Percentiles rank a stretch among this genome's conserved stretches.
Conservation (phyloP, 2,113 vertebrate species). For the Labrus mixtus region DNA sequence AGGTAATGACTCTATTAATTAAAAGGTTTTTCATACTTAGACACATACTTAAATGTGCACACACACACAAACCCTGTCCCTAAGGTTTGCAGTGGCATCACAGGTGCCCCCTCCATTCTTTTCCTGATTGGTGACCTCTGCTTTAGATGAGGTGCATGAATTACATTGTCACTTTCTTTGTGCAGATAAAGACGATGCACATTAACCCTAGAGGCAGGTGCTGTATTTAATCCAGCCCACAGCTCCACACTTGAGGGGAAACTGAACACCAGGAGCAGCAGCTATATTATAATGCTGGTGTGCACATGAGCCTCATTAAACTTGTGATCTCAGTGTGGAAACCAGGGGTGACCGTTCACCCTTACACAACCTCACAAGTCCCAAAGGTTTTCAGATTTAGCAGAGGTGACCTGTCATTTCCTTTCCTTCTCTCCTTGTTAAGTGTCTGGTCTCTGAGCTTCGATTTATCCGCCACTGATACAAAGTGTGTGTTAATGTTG, state of each 20-base stretch:
- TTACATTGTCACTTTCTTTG: slow-evolving; percentile 37
- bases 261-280: slow-evolving; percentile 36
- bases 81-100: slow-evolving; percentile 21
- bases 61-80: slow-evolving; percentile 16
- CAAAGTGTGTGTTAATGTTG: slow-evolving; percentile 25
- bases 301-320: slow-evolving; percentile 58
- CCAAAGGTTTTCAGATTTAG: slow-evolving; percentile 25
- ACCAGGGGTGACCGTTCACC: slow-evolving; percentile 29
- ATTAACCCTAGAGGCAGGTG: slow-evolving; percentile 63
- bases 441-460: slow-evolving; percentile 56
- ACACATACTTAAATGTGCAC: background rate
- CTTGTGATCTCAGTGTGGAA: slow-evolving; percentile 56
- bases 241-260: slow-evolving; percentile 13
- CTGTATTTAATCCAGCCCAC: slow-evolving; percentile 44
- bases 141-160: slow-evolving; percentile 47
- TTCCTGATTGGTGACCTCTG: slow-evolving; percentile 40
- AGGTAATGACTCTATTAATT: slow-evolving; percentile 90
- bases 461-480: slow-evolving; percentile 51
- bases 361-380: slow-evolving; percentile 11
- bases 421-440: slow-evolving; percentile 42
- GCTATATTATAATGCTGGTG: slow-evolving; percentile 51
- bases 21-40: slow-evolving; percentile 70
- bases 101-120: slow-evolving; percentile 29
- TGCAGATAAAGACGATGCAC: slow-evolving; percentile 28
- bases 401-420: slow-evolving; percentile 68